Evolutionary conservation across 2,113 vertebrate genomes (phyloP).

Genomic region (Setophaga kirtlandii): DNA sequence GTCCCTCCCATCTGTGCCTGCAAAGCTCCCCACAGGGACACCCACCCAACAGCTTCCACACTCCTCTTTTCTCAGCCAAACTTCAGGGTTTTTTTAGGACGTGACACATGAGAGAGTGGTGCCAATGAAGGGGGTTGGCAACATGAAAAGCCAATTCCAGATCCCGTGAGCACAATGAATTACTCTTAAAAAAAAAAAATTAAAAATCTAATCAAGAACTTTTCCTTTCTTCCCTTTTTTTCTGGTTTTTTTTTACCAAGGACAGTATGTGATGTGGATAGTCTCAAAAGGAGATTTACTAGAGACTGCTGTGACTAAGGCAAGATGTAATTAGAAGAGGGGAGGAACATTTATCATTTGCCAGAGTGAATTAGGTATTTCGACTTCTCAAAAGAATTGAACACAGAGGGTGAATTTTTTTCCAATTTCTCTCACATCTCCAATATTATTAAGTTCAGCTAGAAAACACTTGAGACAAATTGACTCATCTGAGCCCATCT

Average conservation of each 20-base stretch:
- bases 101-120: neutral
- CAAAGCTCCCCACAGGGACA: neutral
- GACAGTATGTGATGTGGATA: neutral
- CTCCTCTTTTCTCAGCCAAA: neutral
- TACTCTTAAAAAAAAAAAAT: neutral
- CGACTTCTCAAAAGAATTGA: slow-evolving; percentile 57
- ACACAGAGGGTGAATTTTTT: slow-evolving; percentile 53
- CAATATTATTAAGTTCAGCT: slow-evolving; percentile 52
- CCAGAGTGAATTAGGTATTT: slow-evolving; percentile 69
- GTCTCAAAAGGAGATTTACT: slow-evolving; percentile 69
- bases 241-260: neutral
- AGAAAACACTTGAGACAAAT: slow-evolving; percentile 59
- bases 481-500: slow-evolving; percentile 46
- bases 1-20: neutral
- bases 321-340: slow-evolving; percentile 68
- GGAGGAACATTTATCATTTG: slow-evolving; percentile 70
- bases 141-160: neutral
- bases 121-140: neutral
- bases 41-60: neutral
- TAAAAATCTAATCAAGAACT: slow-evolving; percentile 16
- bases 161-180: neutral
- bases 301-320: slow-evolving; percentile 56
- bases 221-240: neutral
- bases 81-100: neutral
- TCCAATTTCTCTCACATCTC: slow-evolving; percentile 41